Conservation (phyloP, 1,140 invertebrate genomes). For the Neodiprion fabricii region DNA sequence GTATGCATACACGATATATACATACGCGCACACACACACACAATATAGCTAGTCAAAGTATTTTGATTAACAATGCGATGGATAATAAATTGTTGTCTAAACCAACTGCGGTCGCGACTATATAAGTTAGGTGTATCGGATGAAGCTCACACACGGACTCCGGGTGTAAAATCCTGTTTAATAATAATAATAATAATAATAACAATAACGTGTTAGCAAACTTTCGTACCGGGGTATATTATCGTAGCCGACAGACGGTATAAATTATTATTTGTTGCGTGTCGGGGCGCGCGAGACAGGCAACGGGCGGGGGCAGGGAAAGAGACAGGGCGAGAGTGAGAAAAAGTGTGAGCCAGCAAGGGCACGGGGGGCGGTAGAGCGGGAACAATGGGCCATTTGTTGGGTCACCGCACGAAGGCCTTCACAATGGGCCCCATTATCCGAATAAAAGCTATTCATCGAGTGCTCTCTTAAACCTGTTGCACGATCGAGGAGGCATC, state of each 20-base stretch:
- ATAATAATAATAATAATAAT: too few relatives aligned
- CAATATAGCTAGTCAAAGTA: too few relatives aligned
- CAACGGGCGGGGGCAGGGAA: slow-evolving; percentile 6
- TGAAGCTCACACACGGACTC: too few relatives aligned
- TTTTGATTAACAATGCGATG: too few relatives aligned
- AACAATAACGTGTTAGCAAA: too few relatives aligned
- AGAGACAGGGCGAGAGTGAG: slow-evolving; percentile 11
- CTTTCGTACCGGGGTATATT: too few relatives aligned
- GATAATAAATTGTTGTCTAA: too few relatives aligned
- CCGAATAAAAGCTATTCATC: slow-evolving; percentile 40
- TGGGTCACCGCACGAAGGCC: slow-evolving; percentile 33
- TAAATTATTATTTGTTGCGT: background rate
- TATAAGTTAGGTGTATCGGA: too few relatives aligned
- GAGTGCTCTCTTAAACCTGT: slow-evolving; percentile 38
- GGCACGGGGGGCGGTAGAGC: background rate
- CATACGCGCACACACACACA: too few relatives aligned
- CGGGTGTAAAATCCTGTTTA: too few relatives aligned
- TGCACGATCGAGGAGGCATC: slow-evolving; percentile 15
- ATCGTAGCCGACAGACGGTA: slow-evolving; percentile 74
- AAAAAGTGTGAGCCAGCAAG: slow-evolving; percentile 20
- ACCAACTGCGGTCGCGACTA: too few relatives aligned
- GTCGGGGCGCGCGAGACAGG: background rate
- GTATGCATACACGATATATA: too few relatives aligned
- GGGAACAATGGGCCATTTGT: slow-evolving; percentile 54
- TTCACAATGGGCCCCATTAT: slow-evolving; percentile 52